Percentiles rank a stretch among this genome's conserved stretches.
Evolutionary conservation across 37 sponge, comb jelly and placozoan species (phyloP).

Genomic region (Agelas oroides): DNA sequence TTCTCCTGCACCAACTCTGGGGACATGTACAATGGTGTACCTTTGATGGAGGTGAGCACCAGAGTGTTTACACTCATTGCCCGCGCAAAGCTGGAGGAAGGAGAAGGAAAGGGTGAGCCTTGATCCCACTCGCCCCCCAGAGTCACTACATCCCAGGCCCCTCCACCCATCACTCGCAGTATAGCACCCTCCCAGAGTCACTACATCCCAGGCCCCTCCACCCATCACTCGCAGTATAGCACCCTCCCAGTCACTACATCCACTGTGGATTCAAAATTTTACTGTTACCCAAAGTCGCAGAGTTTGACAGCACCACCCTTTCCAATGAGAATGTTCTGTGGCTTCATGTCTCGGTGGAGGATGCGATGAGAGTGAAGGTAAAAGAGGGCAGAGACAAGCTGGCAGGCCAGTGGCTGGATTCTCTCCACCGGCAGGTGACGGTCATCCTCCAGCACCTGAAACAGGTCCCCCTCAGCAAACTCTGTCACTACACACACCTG

Average conservation of each 20-base stretch:
- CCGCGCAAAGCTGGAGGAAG: constrained; percentile 83
- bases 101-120: not conserved
- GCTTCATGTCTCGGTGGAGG: constrained; percentile 97
- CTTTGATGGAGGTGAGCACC: constrained; percentile 95
- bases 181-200: no score
- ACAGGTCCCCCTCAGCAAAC: constrained; percentile 95
- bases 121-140: no score
- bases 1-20: constrained; percentile 95
- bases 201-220: no score
- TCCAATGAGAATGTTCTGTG: constrained; percentile 96
- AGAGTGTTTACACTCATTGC: constrained; percentile 90
- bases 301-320: constrained; percentile 85
- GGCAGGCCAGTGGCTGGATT: constrained; percentile 82
- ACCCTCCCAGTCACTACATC: no score
- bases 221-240: no score
- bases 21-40: constrained; percentile 97
- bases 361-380: constrained; percentile 95
- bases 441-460: constrained; percentile 93
- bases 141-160: no score
- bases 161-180: no score
- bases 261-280: no score
- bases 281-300: constrained; percentile 91
- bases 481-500: constrained; percentile 97
- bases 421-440: constrained; percentile 66
- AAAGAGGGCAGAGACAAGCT: constrained; percentile 92